Percentiles rank a stretch among this genome's conserved stretches.
phyloP scores from a whole-genome alignment of 2,797 vertebrate species.

The Neosilurus mollespiculum region DNA sequence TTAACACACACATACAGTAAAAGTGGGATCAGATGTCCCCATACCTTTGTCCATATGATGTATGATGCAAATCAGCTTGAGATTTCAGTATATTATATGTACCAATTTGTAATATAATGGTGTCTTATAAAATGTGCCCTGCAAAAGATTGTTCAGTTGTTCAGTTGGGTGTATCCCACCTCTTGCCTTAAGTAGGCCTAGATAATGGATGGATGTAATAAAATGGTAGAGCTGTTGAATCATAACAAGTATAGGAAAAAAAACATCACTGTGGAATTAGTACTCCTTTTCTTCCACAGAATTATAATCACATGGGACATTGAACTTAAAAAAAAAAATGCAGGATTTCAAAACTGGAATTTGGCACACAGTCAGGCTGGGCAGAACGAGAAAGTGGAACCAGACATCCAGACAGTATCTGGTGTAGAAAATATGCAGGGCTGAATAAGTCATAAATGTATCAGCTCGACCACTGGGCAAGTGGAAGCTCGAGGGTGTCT shows the following conservation, averaged over 20 bases:
- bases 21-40: not conserved
- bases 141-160: no score
- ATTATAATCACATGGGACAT: not conserved
- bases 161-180: no score
- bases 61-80: not conserved
- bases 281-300: not conserved
- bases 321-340: not conserved
- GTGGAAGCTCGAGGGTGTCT: not conserved
- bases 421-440: slow-evolving; percentile 15
- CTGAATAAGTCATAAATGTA: slow-evolving; percentile 18
- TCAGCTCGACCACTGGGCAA: not conserved
- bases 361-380: slow-evolving; percentile 5
- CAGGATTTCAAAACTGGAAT: slow-evolving; percentile 18
- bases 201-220: no score
- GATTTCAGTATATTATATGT: not conserved
- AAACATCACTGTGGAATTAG: not conserved
- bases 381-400: slow-evolving; percentile 3
- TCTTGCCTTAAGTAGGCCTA: no score
- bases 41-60: not conserved
- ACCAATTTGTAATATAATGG: not conserved
- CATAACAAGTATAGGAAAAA: not conserved
- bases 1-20: not conserved
- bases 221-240: not conserved
- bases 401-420: slow-evolving; percentile 21
- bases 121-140: not conserved